Evolutionary conservation across 2,797 vertebrate species (phyloP), one percentile per base, ranked within the genome.

Genomic region (Dendrocincla fuliginosa): DNA sequence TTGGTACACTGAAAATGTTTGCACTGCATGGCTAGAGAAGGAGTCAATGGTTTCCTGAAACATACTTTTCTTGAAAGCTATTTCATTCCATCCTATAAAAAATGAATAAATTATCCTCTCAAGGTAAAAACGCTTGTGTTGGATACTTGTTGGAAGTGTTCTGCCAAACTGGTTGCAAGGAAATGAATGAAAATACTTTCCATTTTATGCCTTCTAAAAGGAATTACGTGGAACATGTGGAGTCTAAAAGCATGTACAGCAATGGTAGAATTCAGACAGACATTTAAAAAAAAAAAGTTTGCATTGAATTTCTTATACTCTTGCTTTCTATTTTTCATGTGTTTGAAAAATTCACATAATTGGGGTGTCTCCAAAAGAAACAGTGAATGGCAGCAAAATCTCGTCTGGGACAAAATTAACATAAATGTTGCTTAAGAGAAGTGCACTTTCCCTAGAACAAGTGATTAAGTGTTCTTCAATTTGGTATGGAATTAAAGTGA

Each of bases 401-500:
- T 76, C 65, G 42, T n/a, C 25, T 91, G 19, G 56, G 28, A 80
- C 19, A 80, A 91, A 85, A 90, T 56, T 73, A 85, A 56, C 39
- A 61, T 55, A 50, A 65, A 44, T 39, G 1, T 79, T 84, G 30
- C 20, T 83, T 83, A 74, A 63, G 50, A 67, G 32, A 85, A 87
- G 16, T 41, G 6, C 16, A 33, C 28, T 92, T 91, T 20, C 56
- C 25, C 19, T 56, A 8, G n/a, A 28, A 83, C 10, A 91, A 37
- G 16, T 57, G 50, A 79, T 73, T 76, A 87, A 59, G 22, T 32
- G 17, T 23, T 70, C 42, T 60, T 94, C 87, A 79, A 87, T 95
- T 68, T 91, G 16, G 3, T 56, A 30, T 1, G 5, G n/a, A 76
- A 65, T 78, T 28, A 10, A 94, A 65, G 27, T 65, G n/a, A 80